A percentile compares a stretch with the other conserved stretches of the same genome.
Evolutionary conservation across 2,888 invertebrate species (phyloP).

Genomic region (Alentia gelatinosa): DNA sequence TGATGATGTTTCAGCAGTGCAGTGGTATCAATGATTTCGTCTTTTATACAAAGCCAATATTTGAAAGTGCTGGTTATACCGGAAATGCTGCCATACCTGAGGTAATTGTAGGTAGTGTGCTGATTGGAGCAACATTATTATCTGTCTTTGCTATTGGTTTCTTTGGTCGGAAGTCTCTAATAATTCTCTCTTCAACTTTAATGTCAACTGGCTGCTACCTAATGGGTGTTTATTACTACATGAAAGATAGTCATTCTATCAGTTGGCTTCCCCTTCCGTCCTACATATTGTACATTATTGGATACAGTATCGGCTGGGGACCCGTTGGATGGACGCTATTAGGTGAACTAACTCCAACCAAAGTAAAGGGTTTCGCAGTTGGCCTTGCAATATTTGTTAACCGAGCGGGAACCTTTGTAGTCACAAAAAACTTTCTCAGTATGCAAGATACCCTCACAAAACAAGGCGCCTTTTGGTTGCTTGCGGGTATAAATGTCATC

Average conservation of each 20-base stretch:
- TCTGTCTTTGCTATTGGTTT: neutral
- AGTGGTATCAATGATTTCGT: neutral
- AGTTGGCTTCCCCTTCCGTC: neutral
- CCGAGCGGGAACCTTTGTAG: neutral
- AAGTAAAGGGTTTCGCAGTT: neutral
- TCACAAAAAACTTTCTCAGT: neutral
- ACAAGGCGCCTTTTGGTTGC: slow-evolving; percentile 24
- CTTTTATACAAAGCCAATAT: slow-evolving; percentile 13
- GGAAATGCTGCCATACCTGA: neutral
- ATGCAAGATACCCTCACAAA: neutral
- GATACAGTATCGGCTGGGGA: neutral
- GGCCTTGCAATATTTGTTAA: neutral
- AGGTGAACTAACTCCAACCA: neutral
- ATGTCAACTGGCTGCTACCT: neutral
- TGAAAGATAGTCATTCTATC: neutral
- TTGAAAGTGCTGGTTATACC: neutral
- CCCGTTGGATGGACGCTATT: neutral
- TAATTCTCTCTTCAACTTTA: neutral
- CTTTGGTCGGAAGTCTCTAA: neutral
- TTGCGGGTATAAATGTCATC: neutral
- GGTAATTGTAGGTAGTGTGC: neutral
- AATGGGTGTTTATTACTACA: slow-evolving; percentile 27
- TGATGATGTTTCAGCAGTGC: slow-evolving; percentile 9
- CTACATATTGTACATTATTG: neutral
- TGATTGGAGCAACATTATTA: neutral